Evolutionary conservation across 2,888 invertebrate genomes (phyloP), one percentile per base, ranked within the genome.

Genomic region (Acholoe squamosa): DNA sequence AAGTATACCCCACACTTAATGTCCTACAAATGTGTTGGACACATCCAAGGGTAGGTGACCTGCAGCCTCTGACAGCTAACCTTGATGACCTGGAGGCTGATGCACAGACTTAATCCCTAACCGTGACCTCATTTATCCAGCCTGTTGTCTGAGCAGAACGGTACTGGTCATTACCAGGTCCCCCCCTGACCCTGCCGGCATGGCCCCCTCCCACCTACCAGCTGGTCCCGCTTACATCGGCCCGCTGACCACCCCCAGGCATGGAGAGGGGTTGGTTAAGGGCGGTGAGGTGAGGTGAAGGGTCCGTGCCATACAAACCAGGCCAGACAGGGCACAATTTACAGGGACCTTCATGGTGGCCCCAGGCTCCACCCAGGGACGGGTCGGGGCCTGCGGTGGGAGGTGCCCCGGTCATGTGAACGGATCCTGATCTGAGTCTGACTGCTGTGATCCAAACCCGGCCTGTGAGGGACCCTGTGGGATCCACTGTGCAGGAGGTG

Each of bases 241-340:
- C 71, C 71, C 28, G 28, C 71, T 28, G 31, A 71, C 25, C 71
- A 25, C 71, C 1, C 71, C 31, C 16, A 16, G 71, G 71, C 61
- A 25, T n/a, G n/a, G 25, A 28, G 71, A 25, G 28, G 67, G 71
- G 31, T 14, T n/a, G 3, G 14, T 3, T 71, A 28, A 25, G 28
- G 71, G 71, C 71, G 28, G 71, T n/a, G 61, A n/a, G 25, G 71
- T 71, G 71, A 71, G 71, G 71, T 71, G 71, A 5, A 28, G 71
- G 71, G 14, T 71, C 71, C n/a, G 22, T 25, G 3, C n/a, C 71
- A 71, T 25, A 28, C 71, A 25, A 28, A 28, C 71, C 31, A 71
- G 71, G 71, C 28, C 71, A 71, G 71, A 25, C 71, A 25, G 71
- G 71, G 71, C 28, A 28, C 71, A 71, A 71, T 71, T 71, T 71